phyloP scores from a whole-genome alignment of 2,797 vertebrate species.

The Sebastiscus albofasciatus region DNA sequence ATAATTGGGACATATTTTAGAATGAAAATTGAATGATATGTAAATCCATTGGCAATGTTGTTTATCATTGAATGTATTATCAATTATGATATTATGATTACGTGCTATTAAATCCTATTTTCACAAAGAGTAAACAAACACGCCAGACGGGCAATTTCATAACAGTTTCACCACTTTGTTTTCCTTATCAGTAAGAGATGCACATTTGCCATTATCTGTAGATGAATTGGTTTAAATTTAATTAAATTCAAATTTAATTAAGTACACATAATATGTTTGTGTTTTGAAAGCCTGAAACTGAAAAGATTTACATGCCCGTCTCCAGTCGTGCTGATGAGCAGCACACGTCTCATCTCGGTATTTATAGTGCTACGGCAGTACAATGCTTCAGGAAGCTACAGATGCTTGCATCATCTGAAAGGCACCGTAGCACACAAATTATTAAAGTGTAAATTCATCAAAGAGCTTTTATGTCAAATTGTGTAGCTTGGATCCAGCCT shows the following conservation, averaged over 20 bases:
- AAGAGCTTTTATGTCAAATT: constrained; percentile 12
- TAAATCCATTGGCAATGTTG: background rate
- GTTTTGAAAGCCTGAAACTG: background rate
- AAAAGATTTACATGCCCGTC: background rate
- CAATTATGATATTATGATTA: background rate
- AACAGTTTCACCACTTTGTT: background rate
- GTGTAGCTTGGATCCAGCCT: background rate
- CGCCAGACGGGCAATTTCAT: background rate
- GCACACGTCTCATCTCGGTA: background rate
- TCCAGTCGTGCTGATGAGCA: background rate
- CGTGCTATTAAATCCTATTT: constrained; percentile 14
- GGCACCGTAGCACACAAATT: background rate
- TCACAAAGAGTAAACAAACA: background rate
- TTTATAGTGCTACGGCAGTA: background rate
- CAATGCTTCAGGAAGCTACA: background rate
- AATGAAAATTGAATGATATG: background rate
- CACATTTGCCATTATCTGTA: background rate
- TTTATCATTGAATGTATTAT: background rate
- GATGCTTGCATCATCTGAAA: constrained; percentile 25
- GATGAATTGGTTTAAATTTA: background rate
- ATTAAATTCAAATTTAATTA: background rate
- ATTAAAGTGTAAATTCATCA: constrained; percentile 17
- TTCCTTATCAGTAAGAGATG: background rate
- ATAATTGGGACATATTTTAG: background rate
- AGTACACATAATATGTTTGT: background rate